Evolutionary conservation across 2,888 invertebrate species (phyloP), one percentile per base, ranked within the genome.

Genomic region (Pterostichus niger): DNA sequence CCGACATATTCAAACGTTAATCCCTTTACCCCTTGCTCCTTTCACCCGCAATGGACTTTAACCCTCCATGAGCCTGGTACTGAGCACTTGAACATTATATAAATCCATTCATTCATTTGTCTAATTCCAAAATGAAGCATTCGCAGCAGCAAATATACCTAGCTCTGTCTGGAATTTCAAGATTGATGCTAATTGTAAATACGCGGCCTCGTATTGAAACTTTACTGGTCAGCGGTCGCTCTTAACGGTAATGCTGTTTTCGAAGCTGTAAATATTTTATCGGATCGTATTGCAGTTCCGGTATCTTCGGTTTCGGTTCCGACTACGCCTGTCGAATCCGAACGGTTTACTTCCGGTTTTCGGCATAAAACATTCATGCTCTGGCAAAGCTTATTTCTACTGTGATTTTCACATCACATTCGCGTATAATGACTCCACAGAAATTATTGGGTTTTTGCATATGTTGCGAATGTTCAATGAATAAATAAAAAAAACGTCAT

Each of bases 251-350:
- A 64, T 64, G 33, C 64, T 64, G 35, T 64, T 64, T 64, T 35
- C 64, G n/a, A 64, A 64, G 64, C 64, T n/a, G 64, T 64, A 64
- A 64, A 64, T 64, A 64, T 64, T 64, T 64, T 64, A 64, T 64
- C 13, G 33, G 13, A 13, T 31, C 64, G 64, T 64, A 35, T 35
- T 64, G 64, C 64, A 64, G 35, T 64, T 11, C 35, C 35, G 13
- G 64, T 64, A 64, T 33, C 64, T 59, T 59, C 31, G 31, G 33
- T 6, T 31, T 33, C 24, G 31, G 24, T 35, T 64, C 33, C 49
- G 49, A 44, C 68, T 44, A 44, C 68, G 68, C 44, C 24, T 46
- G 68, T 71, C 68, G 68, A 71, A 71, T 71, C 68, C 44, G 17
- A 71, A 71, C 68, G 68, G 68, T 71, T 64, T 71, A 44, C 68